Evolutionary conservation across 2,797 vertebrate genomes (phyloP).

Genomic region (Coracias cyanogaster): DNA sequence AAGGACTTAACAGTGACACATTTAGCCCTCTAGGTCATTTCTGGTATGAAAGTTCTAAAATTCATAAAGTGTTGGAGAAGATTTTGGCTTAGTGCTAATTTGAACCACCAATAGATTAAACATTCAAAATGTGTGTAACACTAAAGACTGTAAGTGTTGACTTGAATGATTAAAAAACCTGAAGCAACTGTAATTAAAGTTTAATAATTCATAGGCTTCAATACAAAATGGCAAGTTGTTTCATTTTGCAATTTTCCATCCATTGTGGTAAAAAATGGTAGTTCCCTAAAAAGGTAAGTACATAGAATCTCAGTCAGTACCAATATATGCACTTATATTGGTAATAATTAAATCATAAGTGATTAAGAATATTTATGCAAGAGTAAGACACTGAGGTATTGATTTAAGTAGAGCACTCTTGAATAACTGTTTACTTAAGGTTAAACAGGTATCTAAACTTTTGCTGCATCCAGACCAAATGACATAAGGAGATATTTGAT

Average conservation of each 20-base stretch:
- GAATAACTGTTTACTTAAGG: neutral
- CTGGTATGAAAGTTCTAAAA: neutral
- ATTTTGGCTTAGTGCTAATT: neutral
- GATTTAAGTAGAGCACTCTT: neutral
- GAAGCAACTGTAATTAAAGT: neutral
- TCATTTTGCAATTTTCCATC: neutral
- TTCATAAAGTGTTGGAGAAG: neutral
- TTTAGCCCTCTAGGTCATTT: neutral
- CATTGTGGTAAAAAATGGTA: neutral
- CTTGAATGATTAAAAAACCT: neutral
- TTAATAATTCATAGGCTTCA: neutral
- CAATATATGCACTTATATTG: rapidly evolving
- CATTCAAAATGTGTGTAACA: neutral
- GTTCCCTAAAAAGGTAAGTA: neutral
- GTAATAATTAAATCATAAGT: too few species aligned
- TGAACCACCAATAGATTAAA: neutral
- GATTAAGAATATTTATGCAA: neutral
- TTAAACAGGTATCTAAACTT: neutral
- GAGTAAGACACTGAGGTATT: neutral
- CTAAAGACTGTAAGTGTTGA: neutral
- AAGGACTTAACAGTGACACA: neutral
- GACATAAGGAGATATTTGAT: neutral
- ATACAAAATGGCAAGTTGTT: neutral
- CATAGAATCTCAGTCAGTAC: neutral
- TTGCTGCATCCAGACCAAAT: neutral